Evolutionary conservation across 2,888 invertebrate genomes (phyloP).

Genomic region (Eledona agricola): DNA sequence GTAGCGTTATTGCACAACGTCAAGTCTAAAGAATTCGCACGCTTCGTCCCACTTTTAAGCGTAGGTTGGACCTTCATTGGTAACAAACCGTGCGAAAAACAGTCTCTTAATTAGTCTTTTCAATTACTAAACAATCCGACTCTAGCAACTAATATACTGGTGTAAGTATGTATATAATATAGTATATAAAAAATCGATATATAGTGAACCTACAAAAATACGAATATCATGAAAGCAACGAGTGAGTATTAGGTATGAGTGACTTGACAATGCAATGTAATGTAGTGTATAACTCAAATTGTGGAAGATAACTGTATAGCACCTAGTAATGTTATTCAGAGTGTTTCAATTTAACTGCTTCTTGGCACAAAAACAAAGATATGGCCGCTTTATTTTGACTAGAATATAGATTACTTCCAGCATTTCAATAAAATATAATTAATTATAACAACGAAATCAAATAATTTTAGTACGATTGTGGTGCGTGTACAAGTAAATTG

Average conservation of each 20-base stretch:
- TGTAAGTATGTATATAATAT: slow-evolving; percentile 25
- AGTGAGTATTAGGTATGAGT: slow-evolving; percentile 22
- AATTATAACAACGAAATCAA: too few relatives aligned
- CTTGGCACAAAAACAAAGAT: not conserved
- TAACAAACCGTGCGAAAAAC: slow-evolving; percentile 37
- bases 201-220: slow-evolving; percentile 29
- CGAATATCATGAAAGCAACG: slow-evolving; percentile 28
- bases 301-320: slow-evolving; percentile 4
- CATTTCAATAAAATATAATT: not conserved
- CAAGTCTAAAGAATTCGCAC: slow-evolving; percentile 30
- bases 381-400: slow-evolving; percentile 10
- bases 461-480: too few relatives aligned
- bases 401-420: slow-evolving; percentile 1
- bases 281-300: not conserved
- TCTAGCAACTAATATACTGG: slow-evolving; percentile 19
- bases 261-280: slow-evolving; percentile 25
- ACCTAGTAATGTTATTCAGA: slow-evolving; percentile 7
- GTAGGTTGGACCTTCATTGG: slow-evolving; percentile 13
- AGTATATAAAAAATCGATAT: slow-evolving; percentile 16
- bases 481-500: not conserved
- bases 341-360: slow-evolving; percentile 3
- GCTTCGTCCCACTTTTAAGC: slow-evolving; percentile 22
- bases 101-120: slow-evolving; percentile 39
- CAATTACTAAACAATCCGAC: slow-evolving; percentile 35
- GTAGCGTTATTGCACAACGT: slow-evolving; percentile 29